Base-by-base conservation (phyloP, 2,797 vertebrate species). In the Kryptolebias ocellatus region DNA sequence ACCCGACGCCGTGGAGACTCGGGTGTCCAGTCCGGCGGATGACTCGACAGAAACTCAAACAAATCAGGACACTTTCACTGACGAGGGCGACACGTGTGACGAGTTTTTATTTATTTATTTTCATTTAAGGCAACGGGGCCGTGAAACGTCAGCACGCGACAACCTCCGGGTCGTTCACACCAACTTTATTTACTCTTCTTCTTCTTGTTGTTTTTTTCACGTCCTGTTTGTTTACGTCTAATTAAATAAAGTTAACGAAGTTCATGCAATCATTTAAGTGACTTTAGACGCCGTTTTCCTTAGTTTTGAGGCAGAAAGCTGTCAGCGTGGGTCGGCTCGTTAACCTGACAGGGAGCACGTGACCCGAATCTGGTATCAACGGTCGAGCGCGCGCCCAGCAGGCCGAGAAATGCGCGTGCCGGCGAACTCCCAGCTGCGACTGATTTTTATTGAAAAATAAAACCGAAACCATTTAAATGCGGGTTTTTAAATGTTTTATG, bases 341-440 rank as follows among this genome's bases (percentile, higher is more conserved):
- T 47, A 68, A 45, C 39, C 45, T n/a, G 62, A 42, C 42, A 15
- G 17, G 27, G 34, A 60, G 67, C 66, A 24, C 54, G 15, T 81
- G 71, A 77, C 78, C 60, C 47, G 45, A 60, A 66, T 86, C 51
- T 34, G 56, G 60, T 78, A 71, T 83, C 74, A 60, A 20, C 57
- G 39, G 65, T 51, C 42, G 64, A 74, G 79, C 67, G 42, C 42
- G n/a, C 8, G 75, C 63, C 51, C 53, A 3, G 1, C 20, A 46
- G n/a, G 34, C 27, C 34, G 9, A 34, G 34, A 34, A 52, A 34
- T 16, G 6, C 12, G 54, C 28, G 42, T 53, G 29, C 73, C 20
- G 20, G 80, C 60, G 60, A 20, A 3, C 11, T 0, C 85, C 62
- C 91, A 91, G 89, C 89, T 92, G 89, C 52, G 71, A 44, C 20